Base-by-base conservation (phyloP, 2,888 invertebrate species). In the Neoascia interrupta region DNA sequence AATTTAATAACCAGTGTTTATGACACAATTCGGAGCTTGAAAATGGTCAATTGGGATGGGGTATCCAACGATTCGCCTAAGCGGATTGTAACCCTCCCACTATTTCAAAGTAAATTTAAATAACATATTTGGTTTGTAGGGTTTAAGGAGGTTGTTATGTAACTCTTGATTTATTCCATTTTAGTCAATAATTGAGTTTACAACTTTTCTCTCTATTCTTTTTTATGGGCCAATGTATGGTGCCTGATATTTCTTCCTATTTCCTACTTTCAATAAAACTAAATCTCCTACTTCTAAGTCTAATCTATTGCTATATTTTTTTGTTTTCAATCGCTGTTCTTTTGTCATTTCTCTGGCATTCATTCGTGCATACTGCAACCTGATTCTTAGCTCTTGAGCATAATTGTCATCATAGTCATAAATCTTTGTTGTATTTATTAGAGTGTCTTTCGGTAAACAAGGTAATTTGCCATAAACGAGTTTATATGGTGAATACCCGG, bases 311-410 rank as follows among this genome's bases (percentile, higher is more conserved):
- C 6, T 45, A 13, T 45, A 28, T n/a, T 26, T 45, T 45, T 23
- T 26, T 45, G 15, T 45, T 45, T 45, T 43, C 43, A 11, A n/a
- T 8, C 2, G 10, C n/a, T 26, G 15, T 45, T 45, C 45, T 45
- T 45, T 45, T 11, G 45, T 45, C 45, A 45, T 45, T 45, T 45
- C 45, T 26, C 26, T 45, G 4, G 45, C 45, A 13, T 23, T 45
- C 23, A 8, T 23, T 13, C 23, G 23, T 5, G 45, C 45, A 45
- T 28, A 45, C 13, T 26, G 26, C 15, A 45, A 45, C 26, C 45
- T 26, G 1, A 45, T 45, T 45, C n/a, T n/a, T 15, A 21, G 15
- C 10, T 45, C 45, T 8, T 26, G 26, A 45, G 45, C 45, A 45
- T 45, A 45, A 26, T 45, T 45, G 21, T 45, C 45, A n/a, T n/a